Evolutionary conservation across 1,140 invertebrate genomes (phyloP).

Genomic region (Drosophila obscura): DNA sequence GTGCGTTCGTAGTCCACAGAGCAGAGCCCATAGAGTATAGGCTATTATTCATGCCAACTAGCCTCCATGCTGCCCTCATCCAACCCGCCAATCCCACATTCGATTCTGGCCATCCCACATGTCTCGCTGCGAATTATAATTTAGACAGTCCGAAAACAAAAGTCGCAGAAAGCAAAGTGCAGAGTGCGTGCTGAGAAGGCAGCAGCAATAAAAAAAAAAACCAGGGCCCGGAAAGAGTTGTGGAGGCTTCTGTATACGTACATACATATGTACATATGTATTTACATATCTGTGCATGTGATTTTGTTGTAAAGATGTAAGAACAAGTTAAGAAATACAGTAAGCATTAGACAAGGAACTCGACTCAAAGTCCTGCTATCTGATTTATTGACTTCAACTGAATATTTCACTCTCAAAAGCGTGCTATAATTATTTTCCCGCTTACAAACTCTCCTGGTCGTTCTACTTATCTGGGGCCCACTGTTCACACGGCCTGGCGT

Average conservation of each 20-base stretch:
- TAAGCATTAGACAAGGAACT: background rate
- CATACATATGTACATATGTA: constrained; percentile 16
- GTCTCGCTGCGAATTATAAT: constrained; percentile 44
- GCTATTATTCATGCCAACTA: constrained; percentile 70
- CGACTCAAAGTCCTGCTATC: no score
- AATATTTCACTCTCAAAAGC: constrained; percentile 4
- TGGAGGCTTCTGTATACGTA: constrained; percentile 1
- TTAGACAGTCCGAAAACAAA: constrained; percentile 39
- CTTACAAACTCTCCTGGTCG: constrained; percentile 8
- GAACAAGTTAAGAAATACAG: constrained; percentile 16
- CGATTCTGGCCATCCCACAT: constrained; percentile 37
- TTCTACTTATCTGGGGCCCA: constrained; percentile 1
- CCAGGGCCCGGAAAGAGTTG: constrained; percentile 37
- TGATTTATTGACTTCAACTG: no score
- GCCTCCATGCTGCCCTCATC: background rate
- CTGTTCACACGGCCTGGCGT: constrained; percentile 31
- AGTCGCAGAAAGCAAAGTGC: constrained; percentile 66
- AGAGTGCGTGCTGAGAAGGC: constrained; percentile 67
- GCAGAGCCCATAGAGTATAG: constrained; percentile 15
- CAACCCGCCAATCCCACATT: background rate
- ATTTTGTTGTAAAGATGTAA: constrained; percentile 11
- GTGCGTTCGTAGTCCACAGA: constrained; percentile 43
- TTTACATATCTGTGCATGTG: background rate
- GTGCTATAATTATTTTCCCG: background rate
- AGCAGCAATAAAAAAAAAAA: constrained; percentile 19